These are phyloP conservation scores for Eurystomus gularis DNA, from an alignment of 2,113 vertebrate genomes.

Conservation along the genomic window DNA sequence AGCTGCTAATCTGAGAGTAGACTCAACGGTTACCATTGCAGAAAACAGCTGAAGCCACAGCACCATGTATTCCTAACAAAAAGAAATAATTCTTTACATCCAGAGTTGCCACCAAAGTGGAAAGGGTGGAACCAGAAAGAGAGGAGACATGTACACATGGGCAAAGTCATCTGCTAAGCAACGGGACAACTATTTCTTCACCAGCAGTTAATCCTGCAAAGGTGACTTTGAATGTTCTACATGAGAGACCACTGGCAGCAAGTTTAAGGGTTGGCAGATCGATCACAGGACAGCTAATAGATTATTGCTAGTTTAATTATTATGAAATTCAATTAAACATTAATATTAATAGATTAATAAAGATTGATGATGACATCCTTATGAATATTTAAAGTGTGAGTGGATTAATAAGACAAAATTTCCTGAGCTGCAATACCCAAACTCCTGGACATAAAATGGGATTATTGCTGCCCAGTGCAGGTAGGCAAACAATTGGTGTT, in stretches of 20 bases:
- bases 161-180: not conserved
- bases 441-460: not conserved
- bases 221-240: not conserved
- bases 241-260: not conserved
- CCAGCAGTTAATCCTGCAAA: not conserved
- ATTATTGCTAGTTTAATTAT: not conserved
- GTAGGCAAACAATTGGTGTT: not conserved
- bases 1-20: fast-evolving
- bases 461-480: not conserved
- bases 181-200: not conserved
- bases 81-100: not conserved
- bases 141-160: fast-evolving
- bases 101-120: not conserved
- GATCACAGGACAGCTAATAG: not conserved
- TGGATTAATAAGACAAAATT: not conserved
- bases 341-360: not conserved
- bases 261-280: not conserved
- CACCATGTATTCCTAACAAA: not conserved
- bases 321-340: not conserved
- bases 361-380: not conserved
- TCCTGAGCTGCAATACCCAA: not conserved
- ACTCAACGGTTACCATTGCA: not conserved
- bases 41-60: not conserved
- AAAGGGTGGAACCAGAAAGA: not conserved
- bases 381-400: not conserved